Base-by-base conservation (phyloP, 2,797 vertebrate genomes). In the Anas georgica region DNA sequence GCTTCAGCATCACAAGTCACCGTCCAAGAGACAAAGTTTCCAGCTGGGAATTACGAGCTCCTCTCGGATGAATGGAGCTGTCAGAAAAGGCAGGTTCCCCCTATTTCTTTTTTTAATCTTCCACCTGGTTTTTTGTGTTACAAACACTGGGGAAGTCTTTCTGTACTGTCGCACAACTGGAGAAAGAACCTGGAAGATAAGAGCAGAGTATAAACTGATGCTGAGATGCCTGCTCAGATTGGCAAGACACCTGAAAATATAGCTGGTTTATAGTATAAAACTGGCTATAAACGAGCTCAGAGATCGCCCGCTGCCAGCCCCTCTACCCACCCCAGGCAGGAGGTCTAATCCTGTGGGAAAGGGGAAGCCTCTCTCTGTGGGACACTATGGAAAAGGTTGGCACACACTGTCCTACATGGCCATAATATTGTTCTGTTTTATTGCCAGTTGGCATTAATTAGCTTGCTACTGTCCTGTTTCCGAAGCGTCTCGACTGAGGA, bases 371-470 rank as follows among this genome's bases (percentile, higher is more conserved):
- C 48, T 84, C 25, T 18, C 21, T 60, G 48, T 0, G 0, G 72
- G 37, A 86, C 26, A 17, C 15, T 25, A 23, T n/a, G 56, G 52
- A 83, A 88, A 82, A 94, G 52, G 33, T 23, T 69, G 74, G 58
- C 39, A 77, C 18, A 22, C 0, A 1, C 13, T 77, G 41, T 35
- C 56, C 56, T 70, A n/a, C 77, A 86, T 64, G 25, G 7, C 12
- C 6, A 0, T 21, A 74, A 82, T 37, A 54, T 12, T 33, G 21
- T 66, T 78, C 43, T 70, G 29, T 8, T 94, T 84, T 64, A 82
- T 23, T 82, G 52, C 16, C 67, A 91, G 46, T 70, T 92, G 48
- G 64, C 37, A 75, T 91, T 72, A 89, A 89, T 81, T 83, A 87
- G 78, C 67, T 92, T 0, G 2, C 60, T 86, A 79, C 90, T 70